Percentiles rank a stretch among this genome's conserved stretches.
Conservation (phyloP, 92 coral and sea anemone genomes). For the Epizoanthus ramosus region DNA sequence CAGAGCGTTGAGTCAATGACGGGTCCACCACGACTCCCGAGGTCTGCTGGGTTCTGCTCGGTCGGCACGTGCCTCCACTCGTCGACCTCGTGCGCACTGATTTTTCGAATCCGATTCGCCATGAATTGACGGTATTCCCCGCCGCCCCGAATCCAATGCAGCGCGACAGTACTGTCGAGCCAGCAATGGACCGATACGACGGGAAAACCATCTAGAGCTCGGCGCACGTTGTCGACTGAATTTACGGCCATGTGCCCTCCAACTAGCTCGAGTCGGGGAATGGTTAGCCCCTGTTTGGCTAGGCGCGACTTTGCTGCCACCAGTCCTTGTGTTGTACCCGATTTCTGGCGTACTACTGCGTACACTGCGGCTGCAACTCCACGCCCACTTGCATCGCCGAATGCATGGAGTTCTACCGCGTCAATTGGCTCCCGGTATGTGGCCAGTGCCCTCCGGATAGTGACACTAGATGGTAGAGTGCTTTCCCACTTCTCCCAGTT, state of each 20-base stretch:
- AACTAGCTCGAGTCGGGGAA: conserved; percentile 48
- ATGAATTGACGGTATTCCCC: conserved; percentile 59
- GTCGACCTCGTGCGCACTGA: conserved; percentile 36
- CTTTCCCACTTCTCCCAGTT: conserved; percentile 36
- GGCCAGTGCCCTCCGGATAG: conserved; percentile 7
- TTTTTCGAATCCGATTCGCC: conserved; percentile 45
- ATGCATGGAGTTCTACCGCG: conserved; percentile 44
- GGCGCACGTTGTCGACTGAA: conserved; percentile 43
- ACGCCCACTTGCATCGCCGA: conserved; percentile 49
- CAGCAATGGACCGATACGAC: conserved; percentile 26
- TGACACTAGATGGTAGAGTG: conserved; percentile 6
- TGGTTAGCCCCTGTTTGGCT: conserved; percentile 47
- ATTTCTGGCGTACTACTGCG: conserved; percentile 43
- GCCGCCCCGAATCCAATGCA: conserved; percentile 46
- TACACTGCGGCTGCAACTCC: conserved; percentile 45
- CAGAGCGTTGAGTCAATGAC: conserved; percentile 34
- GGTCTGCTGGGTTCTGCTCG: conserved; percentile 43
- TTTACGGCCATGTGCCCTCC: conserved; percentile 56
- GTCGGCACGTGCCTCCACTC: conserved; percentile 63
- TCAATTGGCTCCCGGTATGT: conserved; percentile 39
- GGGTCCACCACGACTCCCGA: conserved; percentile 48
- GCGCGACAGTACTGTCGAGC: conserved; percentile 47
- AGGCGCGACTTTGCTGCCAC: conserved; percentile 46
- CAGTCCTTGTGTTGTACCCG: conserved; percentile 43
- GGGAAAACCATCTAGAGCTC: conserved; percentile 32